phyloP scores from a whole-genome alignment of 2,888 invertebrate species.

The Nephrocerus scutellatus region DNA sequence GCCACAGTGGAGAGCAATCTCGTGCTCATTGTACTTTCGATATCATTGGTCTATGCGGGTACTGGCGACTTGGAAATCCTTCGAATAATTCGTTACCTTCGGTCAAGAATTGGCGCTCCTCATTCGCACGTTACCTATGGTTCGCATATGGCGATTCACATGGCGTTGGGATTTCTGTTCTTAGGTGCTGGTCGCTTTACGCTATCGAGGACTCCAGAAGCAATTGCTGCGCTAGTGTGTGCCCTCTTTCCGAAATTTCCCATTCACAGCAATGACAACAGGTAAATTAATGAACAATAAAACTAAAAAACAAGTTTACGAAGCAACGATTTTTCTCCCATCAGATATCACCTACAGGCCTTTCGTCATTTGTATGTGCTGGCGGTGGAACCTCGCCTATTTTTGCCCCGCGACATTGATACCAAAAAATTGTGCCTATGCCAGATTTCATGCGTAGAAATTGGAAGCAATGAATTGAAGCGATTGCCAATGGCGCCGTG shows the following conservation, averaged over 20 bases:
- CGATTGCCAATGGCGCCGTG: conserved; percentile 68
- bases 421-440: conserved; percentile 76
- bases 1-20: conserved; percentile 85
- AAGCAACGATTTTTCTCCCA: neutral
- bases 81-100: conserved; percentile 75
- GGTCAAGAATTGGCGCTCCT: conserved; percentile 69
- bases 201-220: conserved; percentile 70
- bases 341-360: conserved; percentile 92
- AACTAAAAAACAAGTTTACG: neutral
- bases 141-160: conserved; percentile 90
- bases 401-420: conserved; percentile 80
- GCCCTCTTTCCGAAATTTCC: conserved; percentile 97
- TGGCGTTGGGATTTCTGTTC: conserved; percentile 88
- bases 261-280: conserved; percentile 91
- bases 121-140: conserved; percentile 76
- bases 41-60: conserved; percentile 78
- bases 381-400: conserved; percentile 82
- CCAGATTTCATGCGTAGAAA: conserved; percentile 56
- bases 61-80: conserved; percentile 81
- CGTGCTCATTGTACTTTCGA: conserved; percentile 71
- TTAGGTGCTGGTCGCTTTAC: conserved; percentile 89
- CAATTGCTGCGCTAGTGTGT: conserved; percentile 84
- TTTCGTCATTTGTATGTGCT: conserved; percentile 93
- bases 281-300: conserved; percentile 50
- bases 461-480: conserved; percentile 51